Conservation (phyloP, 2,113 vertebrate species). For the Paedocypris sp. region DNA sequence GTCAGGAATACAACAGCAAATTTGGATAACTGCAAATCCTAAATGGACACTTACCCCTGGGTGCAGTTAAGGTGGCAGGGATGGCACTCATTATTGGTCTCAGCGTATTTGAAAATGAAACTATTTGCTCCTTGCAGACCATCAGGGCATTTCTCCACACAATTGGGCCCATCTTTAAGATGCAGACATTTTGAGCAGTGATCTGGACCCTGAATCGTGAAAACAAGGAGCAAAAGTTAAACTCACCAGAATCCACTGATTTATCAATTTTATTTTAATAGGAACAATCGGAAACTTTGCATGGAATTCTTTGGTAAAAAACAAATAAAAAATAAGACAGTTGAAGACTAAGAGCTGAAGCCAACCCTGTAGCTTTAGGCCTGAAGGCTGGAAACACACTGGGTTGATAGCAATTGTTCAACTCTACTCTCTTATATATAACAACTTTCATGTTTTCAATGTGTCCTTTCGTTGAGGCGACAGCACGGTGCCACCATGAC, state of each 20-base stretch:
- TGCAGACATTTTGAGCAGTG: conserved; percentile 86
- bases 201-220: conserved; percentile 73
- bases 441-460: no score
- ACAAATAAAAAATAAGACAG: no score
- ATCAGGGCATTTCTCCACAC: conserved; percentile 92
- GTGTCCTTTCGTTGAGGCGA: no score
- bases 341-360: no score
- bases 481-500: no score
- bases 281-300: no score
- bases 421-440: no score
- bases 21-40: not conserved
- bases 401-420: no score
- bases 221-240: conserved; percentile 2
- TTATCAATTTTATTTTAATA: not conserved
- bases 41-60: conserved; percentile 84
- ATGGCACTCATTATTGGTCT: conserved; percentile 87
- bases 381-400: no score
- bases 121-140: conserved; percentile 86
- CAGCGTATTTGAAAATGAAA: conserved; percentile 94
- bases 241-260: not conserved
- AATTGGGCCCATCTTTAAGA: conserved; percentile 95
- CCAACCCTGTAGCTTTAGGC: no score
- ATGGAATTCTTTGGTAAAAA: no score
- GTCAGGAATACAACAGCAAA: no score
- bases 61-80: conserved; percentile 93